Evolutionary conservation across 2,888 invertebrate species (phyloP).

Genomic region (Galeopsomyia nigrocyanea): DNA sequence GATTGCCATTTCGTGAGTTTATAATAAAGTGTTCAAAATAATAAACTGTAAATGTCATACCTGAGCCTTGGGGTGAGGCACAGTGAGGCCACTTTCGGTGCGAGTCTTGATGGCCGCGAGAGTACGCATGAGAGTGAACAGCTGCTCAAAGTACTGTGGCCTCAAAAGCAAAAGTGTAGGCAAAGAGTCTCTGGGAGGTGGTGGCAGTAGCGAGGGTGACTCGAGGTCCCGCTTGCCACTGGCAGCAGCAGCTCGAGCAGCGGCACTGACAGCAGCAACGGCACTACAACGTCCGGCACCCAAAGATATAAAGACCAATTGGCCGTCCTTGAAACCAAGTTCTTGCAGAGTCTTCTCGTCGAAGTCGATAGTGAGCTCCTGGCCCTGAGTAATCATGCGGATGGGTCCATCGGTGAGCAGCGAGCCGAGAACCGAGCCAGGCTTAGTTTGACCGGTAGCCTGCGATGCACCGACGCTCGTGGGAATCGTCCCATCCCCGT

Average conservation of each 20-base stretch:
- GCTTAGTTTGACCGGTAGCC: slow-evolving; percentile 41
- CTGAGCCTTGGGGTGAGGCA: slow-evolving; percentile 89
- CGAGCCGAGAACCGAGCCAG: slow-evolving; percentile 76
- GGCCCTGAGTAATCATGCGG: slow-evolving; percentile 93
- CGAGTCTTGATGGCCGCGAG: slow-evolving; percentile 88
- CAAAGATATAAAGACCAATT: slow-evolving; percentile 92
- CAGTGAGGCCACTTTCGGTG: slow-evolving; percentile 77
- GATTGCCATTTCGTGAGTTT: not conserved
- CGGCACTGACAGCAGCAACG: slow-evolving; percentile 70
- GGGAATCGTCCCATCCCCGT: slow-evolving; percentile 49
- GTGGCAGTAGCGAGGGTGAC: slow-evolving; percentile 88
- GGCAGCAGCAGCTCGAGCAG: slow-evolving; percentile 53
- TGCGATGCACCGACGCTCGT: slow-evolving; percentile 40
- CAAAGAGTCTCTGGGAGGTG: slow-evolving; percentile 87
- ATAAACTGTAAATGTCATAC: slow-evolving; percentile 64
- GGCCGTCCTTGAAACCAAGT: slow-evolving; percentile 94
- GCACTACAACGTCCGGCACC: slow-evolving; percentile 79
- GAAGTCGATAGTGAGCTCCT: slow-evolving; percentile 91
- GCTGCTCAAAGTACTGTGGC: slow-evolving; percentile 90
- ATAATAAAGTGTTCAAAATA: not conserved
- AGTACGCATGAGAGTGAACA: slow-evolving; percentile 92
- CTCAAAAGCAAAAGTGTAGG: slow-evolving; percentile 88
- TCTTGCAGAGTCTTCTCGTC: slow-evolving; percentile 91
- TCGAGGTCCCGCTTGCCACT: slow-evolving; percentile 77
- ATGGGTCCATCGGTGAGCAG: slow-evolving; percentile 87